Base-by-base conservation (phyloP, 2,888 invertebrate species). In the Beris morrisii region DNA sequence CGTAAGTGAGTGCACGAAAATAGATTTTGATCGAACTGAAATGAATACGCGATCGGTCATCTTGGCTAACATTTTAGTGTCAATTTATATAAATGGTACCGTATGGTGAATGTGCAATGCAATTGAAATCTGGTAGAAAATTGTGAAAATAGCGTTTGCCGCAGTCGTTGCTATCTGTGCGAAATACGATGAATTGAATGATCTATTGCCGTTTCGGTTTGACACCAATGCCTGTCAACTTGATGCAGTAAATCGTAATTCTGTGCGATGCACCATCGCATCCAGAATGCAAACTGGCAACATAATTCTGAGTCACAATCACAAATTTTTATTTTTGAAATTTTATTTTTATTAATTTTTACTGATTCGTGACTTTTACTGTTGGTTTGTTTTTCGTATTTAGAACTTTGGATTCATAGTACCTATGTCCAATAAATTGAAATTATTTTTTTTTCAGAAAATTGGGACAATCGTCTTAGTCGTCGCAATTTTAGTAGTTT, bases 11-110 rank as follows among this genome's bases (percentile, higher is more conserved):
- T 56, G 56, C 68, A 68, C 68, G 44, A 53, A 68, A 68, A 68
- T 68, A 68, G 68, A 68, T 63, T 55, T 58, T 61, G 68, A 68
- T 68, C 63, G 68, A 61, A 46, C 53, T 45, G 59, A 67, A 64
- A 64, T 64, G 58, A 61, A 61, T 58, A 54, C 54, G 64, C 64
- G 64, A 52, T 64, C 68, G 68, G 65, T 65, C 68, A 68, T 65
- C 68, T 63, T 63, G 68, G 63, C 64, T 64, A 68, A 68, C 66
- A 68, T 68, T 68, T 68, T 68, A 68, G 64, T 68, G 68, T 66
- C 66, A 68, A 68, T 68, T 68, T 68, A 68, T 68, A 58, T 66
- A 54, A 59, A 50, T 57, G 54, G 54, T 46, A 64, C 31, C 55
- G 59, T 50, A 55, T 53, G 58, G 50, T 65, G 67, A 53, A 59